A percentile compares a stretch with the other conserved stretches of the same genome.
Evolutionary conservation across 2,113 vertebrate species (phyloP).

Genomic region (Chloropsis cyanopogon): DNA sequence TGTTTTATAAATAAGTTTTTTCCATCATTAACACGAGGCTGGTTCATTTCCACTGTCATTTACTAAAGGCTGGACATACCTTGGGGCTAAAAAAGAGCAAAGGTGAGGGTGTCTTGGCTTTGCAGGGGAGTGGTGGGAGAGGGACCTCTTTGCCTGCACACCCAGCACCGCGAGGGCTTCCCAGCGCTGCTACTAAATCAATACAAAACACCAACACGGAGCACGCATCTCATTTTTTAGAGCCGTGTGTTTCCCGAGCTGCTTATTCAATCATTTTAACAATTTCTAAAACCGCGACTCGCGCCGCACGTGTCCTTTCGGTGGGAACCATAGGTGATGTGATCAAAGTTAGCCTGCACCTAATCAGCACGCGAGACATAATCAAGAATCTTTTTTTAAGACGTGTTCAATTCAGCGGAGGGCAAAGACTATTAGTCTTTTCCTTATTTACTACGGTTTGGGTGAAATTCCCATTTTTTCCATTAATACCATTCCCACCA

Average conservation of each 20-base stretch:
- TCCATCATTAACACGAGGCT: neutral
- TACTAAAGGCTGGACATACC: neutral
- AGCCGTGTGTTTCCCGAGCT: neutral
- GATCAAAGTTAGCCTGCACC: slow-evolving; percentile 60
- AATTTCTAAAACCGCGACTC: neutral
- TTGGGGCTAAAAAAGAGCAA: neutral
- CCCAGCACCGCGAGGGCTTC: fast-evolving
- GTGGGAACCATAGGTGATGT: slow-evolving; percentile 10
- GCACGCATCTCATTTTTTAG: neutral
- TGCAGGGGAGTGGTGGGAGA: fast-evolving
- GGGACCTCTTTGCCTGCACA: neutral
- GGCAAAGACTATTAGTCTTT: slow-evolving; percentile 58
- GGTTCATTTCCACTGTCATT: neutral
- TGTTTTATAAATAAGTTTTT: neutral
- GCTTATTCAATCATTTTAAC: slow-evolving; percentile 54
- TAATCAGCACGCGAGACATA: neutral
- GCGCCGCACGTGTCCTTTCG: neutral
- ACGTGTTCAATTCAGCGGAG: slow-evolving; percentile 52
- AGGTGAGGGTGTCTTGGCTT: fast-evolving
- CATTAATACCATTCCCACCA: neutral
- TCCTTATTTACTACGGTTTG: slow-evolving; percentile 47
- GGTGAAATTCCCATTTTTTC: slow-evolving; percentile 52
- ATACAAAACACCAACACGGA: neutral
- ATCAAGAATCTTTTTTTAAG: slow-evolving; percentile 56
- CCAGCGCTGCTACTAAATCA: neutral